Evolutionary conservation across 2,113 vertebrate species (phyloP), one percentile per base, ranked within the genome.

Genomic region (Megaceryle torquata): DNA sequence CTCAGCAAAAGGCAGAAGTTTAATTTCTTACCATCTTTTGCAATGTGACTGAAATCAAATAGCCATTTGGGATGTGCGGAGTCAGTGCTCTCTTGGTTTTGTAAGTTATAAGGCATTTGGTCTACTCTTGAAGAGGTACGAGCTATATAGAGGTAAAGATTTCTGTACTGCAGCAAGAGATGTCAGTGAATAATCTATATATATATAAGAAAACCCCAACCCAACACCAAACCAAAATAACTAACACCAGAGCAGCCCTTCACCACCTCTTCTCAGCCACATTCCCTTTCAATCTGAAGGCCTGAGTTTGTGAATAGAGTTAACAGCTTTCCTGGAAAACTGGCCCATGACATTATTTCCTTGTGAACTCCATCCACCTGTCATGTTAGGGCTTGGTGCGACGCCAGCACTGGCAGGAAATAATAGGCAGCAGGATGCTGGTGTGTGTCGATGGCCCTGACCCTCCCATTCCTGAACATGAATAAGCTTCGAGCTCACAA

Each of bases 401-500:
- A 48, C 51, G 98, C 98, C 98, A 98, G 95, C 85, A 19, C 91
- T 94, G 98, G 97, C 98, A 98, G 98, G 98, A 99, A 98, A 98
- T 98, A 98, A 98, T 98, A 98, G 98, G 98, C 98, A 98, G 98
- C 98, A 98, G 97, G 98, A 98, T 98, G 98, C 98, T 56, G 98
- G 98, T 98, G 98, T 98, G 97, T 98, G 98, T 98, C 97, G 98
- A 97, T 98, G 97, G 98, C 98, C 98, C 96, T 97, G 96, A 98
- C 98, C 98, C 98, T 98, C 98, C 98, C 98, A 98, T 98, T 98
- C 98, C 98, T 98, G 98, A 97, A 97, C 97, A 98, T 98, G 98
- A 98, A 98, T 97, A 97, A 96, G 95, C 93, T 95, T 87, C 54
- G 44, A 96, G 95, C 95, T 96, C 93, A 59, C 29, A 67, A 91